Evolutionary conservation across 2,888 invertebrate genomes (phyloP).

Genomic region (Hipparchia sbordonii): DNA sequence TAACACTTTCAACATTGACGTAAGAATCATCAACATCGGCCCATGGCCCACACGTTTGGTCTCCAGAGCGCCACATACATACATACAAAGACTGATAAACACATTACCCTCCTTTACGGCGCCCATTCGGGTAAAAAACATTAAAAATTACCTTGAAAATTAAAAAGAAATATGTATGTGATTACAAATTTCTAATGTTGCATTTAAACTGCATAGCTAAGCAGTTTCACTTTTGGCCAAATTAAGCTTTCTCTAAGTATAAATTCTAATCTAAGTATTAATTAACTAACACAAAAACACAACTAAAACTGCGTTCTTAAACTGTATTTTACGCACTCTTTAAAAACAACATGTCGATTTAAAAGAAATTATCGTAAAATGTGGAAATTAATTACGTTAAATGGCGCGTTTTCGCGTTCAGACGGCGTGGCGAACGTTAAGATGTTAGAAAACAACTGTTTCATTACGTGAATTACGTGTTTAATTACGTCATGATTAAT

Average conservation of each 20-base stretch:
- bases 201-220: conserved; percentile 7
- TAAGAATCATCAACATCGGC: no score
- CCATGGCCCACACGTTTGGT: no score
- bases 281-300: neutral
- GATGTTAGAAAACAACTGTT: conserved; percentile 38
- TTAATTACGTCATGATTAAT: conserved; percentile 35
- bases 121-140: neutral
- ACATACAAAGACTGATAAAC: no score
- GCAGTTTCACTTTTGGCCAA: neutral
- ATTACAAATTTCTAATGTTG: neutral
- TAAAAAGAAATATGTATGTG: neutral
- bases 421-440: conserved; percentile 26
- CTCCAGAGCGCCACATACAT: no score
- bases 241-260: neutral
- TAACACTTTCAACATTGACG: no score
- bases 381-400: conserved; percentile 9
- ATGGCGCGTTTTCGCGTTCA: conserved; percentile 15
- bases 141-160: conserved; percentile 5
- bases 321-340: neutral
- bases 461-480: conserved; percentile 35
- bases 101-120: no score
- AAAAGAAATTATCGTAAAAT: conserved; percentile 2
- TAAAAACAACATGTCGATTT: neutral
- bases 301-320: neutral
- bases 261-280: neutral